Conservation (phyloP, 2,888 invertebrate genomes). For the Thumatha senex region DNA sequence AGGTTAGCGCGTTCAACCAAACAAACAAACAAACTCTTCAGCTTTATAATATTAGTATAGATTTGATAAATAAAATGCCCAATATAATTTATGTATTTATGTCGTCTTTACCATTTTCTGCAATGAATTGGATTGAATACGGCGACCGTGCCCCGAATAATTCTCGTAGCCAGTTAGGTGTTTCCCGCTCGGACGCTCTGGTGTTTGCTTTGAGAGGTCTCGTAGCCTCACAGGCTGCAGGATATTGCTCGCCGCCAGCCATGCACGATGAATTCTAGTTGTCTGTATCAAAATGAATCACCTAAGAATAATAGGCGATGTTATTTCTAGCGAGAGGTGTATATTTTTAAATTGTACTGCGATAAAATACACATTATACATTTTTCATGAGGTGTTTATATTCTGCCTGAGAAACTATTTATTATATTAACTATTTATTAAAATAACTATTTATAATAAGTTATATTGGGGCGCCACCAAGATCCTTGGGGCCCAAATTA, state of each 20-base stretch:
- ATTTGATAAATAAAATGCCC: no score
- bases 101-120: no score
- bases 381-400: neutral
- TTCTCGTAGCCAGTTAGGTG: constrained; percentile 24
- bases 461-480: no score
- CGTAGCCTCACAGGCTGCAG: constrained; percentile 31
- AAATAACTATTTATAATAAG: no score
- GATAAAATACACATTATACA: neutral
- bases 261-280: constrained; percentile 18
- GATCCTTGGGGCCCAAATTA: no score
- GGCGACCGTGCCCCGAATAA: neutral
- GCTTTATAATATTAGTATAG: no score
- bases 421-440: no score
- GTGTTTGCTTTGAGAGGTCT: constrained; percentile 47
- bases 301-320: constrained; percentile 18
- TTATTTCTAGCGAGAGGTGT: constrained; percentile 14
- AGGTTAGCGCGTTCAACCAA: no score
- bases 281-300: constrained; percentile 19
- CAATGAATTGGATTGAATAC: constrained; percentile 11
- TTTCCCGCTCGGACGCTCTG: constrained; percentile 48
- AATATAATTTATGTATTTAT: no score
- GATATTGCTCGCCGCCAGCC: constrained; percentile 59
- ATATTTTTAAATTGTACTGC: neutral
- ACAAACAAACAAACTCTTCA: no score
- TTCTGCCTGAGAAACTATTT: no score